Evolutionary conservation across 2,797 vertebrate species (phyloP).

Genomic region (Astyanax mexicanus): DNA sequence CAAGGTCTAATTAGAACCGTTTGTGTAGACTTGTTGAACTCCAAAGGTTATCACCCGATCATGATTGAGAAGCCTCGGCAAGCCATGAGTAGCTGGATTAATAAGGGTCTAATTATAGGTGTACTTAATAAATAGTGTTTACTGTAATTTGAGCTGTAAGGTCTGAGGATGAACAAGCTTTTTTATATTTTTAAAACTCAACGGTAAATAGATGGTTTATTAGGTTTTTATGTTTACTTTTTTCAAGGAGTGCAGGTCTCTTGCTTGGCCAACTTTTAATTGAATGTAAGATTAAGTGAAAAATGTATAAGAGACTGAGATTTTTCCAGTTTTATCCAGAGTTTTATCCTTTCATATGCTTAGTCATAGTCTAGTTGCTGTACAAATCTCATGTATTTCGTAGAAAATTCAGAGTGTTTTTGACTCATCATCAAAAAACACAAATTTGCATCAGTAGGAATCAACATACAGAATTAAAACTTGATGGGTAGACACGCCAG

Average conservation of each 20-base stretch:
- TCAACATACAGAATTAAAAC: too few species aligned
- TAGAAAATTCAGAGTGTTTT: too few species aligned
- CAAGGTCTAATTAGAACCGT: constrained; percentile 7
- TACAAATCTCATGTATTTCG: constrained; percentile 16
- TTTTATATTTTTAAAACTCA: constrained; percentile 28
- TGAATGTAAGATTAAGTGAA: constrained; percentile 43
- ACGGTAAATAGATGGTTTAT: constrained; percentile 45
- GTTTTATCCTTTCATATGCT: too few species aligned
- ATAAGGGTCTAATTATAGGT: constrained; percentile 72
- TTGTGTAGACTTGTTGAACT: constrained; percentile 3
- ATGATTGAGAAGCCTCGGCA: constrained; percentile 61
- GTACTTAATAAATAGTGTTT: constrained; percentile 54
- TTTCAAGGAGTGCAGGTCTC: constrained; percentile 29
- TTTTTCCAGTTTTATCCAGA: too few species aligned
- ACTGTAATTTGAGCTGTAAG: constrained; percentile 19
- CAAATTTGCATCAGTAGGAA: too few species aligned
- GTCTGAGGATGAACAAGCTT: constrained; percentile 47
- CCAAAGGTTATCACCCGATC: neutral
- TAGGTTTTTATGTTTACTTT: constrained; percentile 43
- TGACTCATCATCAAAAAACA: too few species aligned
- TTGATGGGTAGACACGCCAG: too few species aligned
- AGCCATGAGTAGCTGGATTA: constrained; percentile 71
- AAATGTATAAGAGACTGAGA: too few species aligned
- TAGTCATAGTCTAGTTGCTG: too few species aligned
- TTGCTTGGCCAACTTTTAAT: constrained; percentile 52